Conservation (phyloP, 2,113 vertebrate species). For the Mellivora capensis region DNA sequence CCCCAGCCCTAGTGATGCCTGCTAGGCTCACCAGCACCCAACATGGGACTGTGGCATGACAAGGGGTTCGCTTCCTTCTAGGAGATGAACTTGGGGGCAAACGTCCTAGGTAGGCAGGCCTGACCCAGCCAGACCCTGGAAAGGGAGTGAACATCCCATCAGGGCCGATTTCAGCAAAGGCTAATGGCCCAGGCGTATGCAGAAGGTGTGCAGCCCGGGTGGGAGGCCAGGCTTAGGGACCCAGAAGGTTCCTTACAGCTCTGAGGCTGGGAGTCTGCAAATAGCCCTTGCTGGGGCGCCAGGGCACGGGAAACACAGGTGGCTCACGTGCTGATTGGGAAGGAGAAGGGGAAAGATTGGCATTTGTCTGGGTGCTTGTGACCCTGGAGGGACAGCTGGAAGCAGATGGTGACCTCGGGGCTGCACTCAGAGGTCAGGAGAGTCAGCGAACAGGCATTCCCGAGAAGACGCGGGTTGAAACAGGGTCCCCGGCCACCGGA, state of each 20-base stretch:
- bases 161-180: background rate
- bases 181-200: background rate
- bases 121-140: accelerated
- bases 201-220: background rate
- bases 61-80: background rate
- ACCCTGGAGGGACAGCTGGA: background rate
- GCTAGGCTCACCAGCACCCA: too few relatives aligned
- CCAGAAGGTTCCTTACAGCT: background rate
- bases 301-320: background rate
- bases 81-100: background rate
- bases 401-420: background rate
- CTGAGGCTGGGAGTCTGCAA: background rate
- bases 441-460: background rate
- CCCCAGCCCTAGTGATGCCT: background rate
- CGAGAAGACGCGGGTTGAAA: background rate
- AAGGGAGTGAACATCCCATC: background rate
- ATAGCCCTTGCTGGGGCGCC: background rate
- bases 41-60: accelerated
- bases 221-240: background rate
- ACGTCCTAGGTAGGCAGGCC: background rate
- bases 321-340: background rate
- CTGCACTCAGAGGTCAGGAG: background rate
- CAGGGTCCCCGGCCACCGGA: background rate
- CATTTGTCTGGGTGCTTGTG: background rate
- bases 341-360: background rate